Evolutionary conservation across 2,113 vertebrate species (phyloP).

Genomic region (Illadopsis cleaveri): DNA sequence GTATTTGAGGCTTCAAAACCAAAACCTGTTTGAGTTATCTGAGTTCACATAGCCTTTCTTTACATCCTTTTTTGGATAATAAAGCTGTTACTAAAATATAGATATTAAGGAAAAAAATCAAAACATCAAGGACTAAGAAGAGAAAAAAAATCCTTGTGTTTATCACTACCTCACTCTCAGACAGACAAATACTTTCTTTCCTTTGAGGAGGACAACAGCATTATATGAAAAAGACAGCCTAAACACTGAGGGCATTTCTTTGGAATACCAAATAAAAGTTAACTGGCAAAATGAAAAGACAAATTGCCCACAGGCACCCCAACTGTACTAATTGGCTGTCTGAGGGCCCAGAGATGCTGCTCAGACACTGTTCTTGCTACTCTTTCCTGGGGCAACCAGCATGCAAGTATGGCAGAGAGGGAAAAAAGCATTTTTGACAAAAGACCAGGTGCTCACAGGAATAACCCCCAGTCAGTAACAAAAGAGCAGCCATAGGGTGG

Average conservation of each 20-base stretch:
- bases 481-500: neutral
- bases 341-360: neutral
- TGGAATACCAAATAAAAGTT: neutral
- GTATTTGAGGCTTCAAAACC: neutral
- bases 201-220: neutral
- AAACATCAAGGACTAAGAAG: neutral
- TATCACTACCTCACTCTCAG: neutral
- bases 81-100: neutral
- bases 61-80: neutral
- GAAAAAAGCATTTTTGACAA: neutral
- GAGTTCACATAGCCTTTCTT: neutral
- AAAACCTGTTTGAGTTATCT: neutral
- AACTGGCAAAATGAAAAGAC: neutral
- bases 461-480: neutral
- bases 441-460: conserved; percentile 21
- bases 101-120: neutral
- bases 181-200: neutral
- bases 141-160: neutral
- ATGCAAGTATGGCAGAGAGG: fast-evolving
- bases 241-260: neutral
- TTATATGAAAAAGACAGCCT: neutral
- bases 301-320: neutral
- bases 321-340: neutral
- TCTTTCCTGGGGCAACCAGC: neutral
- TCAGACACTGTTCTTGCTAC: neutral